Evolutionary conservation across 2,113 vertebrate genomes (phyloP).

Genomic region (Cheilinus undulatus): DNA sequence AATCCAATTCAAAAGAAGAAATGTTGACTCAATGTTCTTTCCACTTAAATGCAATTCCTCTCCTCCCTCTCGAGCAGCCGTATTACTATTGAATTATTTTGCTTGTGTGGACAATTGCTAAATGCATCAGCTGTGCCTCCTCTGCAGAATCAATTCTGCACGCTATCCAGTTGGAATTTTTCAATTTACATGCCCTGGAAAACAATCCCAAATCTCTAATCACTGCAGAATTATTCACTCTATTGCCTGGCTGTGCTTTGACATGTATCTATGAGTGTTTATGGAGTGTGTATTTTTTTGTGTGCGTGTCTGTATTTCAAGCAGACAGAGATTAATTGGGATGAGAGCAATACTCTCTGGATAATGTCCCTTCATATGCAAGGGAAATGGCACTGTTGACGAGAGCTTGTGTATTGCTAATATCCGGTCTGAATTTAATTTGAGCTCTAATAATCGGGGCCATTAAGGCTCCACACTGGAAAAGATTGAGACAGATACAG

Average conservation of each 20-base stretch:
- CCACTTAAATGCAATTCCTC: conserved; percentile 57
- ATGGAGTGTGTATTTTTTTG: neutral
- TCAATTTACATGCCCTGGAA: conserved; percentile 74
- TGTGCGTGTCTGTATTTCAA: conserved; percentile 25
- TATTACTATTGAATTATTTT: conserved; percentile 61
- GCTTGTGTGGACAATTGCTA: conserved; percentile 62
- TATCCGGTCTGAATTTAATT: conserved; percentile 98
- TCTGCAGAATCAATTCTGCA: conserved; percentile 62
- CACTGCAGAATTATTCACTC: conserved; percentile 62
- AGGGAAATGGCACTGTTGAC: conserved; percentile 94
- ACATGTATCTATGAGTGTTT: conserved; percentile 17
- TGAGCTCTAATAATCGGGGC: conserved; percentile 93
- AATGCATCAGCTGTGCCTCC: conserved; percentile 39
- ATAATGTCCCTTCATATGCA: conserved; percentile 92
- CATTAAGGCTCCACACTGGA: conserved; percentile 91
- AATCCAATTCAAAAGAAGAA: conserved; percentile 50
- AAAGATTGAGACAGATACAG: conserved; percentile 92
- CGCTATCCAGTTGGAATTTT: conserved; percentile 70
- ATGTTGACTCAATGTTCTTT: conserved; percentile 67
- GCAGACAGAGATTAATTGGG: conserved; percentile 46
- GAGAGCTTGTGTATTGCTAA: conserved; percentile 95
- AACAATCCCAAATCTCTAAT: conserved; percentile 77
- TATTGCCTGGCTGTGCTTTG: conserved; percentile 9
- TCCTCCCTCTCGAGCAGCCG: conserved; percentile 28
- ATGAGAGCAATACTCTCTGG: conserved; percentile 83